Conservation (phyloP, 1,140 invertebrate species). For the Hyposmocoma kahamanoa region DNA sequence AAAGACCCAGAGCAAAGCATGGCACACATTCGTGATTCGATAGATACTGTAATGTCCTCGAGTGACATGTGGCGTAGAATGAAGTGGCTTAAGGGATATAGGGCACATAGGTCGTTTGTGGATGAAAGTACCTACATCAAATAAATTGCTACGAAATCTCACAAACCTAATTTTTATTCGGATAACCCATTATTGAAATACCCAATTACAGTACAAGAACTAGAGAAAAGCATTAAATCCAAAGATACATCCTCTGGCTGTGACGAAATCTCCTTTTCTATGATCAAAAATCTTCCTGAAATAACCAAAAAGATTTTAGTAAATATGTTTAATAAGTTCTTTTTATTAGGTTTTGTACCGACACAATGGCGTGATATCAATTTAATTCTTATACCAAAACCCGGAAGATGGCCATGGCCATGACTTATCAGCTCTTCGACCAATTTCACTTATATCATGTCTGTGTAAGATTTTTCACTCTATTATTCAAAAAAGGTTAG, state of each 20-base stretch:
- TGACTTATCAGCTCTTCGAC: background rate
- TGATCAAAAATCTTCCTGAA: slow-evolving; percentile 12
- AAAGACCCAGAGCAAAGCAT: background rate
- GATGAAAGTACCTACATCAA: slow-evolving; percentile 1
- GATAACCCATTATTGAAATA: slow-evolving; percentile 10
- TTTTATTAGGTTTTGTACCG: background rate
- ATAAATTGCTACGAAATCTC: slow-evolving; percentile 11
- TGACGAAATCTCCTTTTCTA: slow-evolving; percentile 19
- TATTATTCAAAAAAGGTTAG: slow-evolving; percentile 4
- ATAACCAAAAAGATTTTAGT: background rate
- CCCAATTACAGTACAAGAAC: slow-evolving; percentile 12
- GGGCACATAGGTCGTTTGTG: background rate
- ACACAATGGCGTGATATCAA: slow-evolving; percentile 1
- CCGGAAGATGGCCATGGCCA: background rate
- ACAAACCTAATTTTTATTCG: slow-evolving; percentile 12
- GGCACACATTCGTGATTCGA: background rate
- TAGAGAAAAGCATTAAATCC: slow-evolving; percentile 12
- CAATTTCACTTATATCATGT: background rate
- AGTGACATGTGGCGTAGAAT: background rate
- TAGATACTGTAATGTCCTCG: background rate
- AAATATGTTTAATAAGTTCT: background rate
- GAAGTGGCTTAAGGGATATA: slow-evolving; percentile 3
- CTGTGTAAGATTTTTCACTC: slow-evolving; percentile 3
- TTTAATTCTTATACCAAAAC: slow-evolving; percentile 4
- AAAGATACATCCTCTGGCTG: slow-evolving; percentile 18